Evolutionary conservation across 2,113 vertebrate genomes (phyloP).

Genomic region (Rhinichthys klamathensis): DNA sequence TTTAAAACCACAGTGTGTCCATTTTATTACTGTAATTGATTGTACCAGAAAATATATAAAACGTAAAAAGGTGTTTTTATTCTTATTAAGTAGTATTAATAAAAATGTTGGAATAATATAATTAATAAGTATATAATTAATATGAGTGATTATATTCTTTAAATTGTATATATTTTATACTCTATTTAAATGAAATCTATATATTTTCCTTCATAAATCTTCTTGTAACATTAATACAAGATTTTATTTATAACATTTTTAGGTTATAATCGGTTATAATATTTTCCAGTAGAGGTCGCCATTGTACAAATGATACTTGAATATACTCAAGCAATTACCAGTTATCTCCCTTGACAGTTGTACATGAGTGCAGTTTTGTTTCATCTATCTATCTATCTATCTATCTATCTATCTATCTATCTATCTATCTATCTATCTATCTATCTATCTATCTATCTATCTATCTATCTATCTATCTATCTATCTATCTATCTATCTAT

Average conservation of each 20-base stretch:
- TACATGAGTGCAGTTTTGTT: neutral
- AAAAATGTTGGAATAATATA: neutral
- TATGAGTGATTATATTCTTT: neutral
- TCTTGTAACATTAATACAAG: neutral
- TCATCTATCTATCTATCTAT: too few relatives aligned
- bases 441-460: neutral
- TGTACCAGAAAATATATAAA: neutral
- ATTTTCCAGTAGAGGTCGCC: conserved; percentile 26
- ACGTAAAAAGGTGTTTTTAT: neutral
- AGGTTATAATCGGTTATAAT: neutral
- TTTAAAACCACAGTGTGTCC: neutral
- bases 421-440: too few relatives aligned
- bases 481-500: neutral
- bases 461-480: neutral
- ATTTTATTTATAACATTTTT: neutral
- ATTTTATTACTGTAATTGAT: neutral
- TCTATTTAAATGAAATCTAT: neutral
- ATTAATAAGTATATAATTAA: neutral
- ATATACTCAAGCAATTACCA: neutral
- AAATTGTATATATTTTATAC: neutral
- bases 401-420: too few relatives aligned
- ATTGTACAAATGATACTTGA: conserved; percentile 14
- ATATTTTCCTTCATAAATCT: neutral
- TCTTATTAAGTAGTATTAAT: neutral
- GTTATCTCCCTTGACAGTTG: neutral